Evolutionary conservation across 1,140 invertebrate genomes (phyloP).

Genomic region (Lepidurus arcticus): DNA sequence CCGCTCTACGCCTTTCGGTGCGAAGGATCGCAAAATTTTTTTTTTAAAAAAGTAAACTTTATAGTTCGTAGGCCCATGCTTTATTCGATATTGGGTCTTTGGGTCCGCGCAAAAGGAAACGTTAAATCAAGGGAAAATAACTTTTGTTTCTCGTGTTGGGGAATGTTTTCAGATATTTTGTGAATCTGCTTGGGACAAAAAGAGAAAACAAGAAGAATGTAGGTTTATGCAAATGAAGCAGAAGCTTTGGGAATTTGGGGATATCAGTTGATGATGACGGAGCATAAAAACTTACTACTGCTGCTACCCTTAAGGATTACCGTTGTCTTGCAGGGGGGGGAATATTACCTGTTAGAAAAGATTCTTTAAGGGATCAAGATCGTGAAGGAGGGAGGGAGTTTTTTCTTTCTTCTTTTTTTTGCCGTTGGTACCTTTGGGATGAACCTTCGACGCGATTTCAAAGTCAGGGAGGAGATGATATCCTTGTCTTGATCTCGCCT

Average conservation of each 20-base stretch:
- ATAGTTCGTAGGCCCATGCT: not conserved
- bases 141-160: not conserved
- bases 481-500: slow-evolving; percentile 15
- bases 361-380: slow-evolving; percentile 6
- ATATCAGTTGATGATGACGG: slow-evolving; percentile 11
- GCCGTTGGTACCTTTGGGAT: not conserved
- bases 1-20: not conserved
- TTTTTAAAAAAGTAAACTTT: no score
- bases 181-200: not conserved
- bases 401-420: not conserved
- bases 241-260: slow-evolving; percentile 3
- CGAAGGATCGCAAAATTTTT: not conserved
- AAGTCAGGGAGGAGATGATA: slow-evolving; percentile 18
- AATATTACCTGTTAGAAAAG: slow-evolving; percentile 14
- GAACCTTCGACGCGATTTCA: not conserved
- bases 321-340: not conserved
- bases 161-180: not conserved
- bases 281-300: slow-evolving; percentile 3
- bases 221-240: slow-evolving; percentile 9
- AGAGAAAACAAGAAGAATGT: not conserved
- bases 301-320: not conserved
- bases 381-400: not conserved
- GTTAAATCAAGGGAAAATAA: not conserved
- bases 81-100: not conserved
- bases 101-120: not conserved